Conservation (phyloP, 2,113 vertebrate genomes). For the Leptodactylus fuscus region DNA sequence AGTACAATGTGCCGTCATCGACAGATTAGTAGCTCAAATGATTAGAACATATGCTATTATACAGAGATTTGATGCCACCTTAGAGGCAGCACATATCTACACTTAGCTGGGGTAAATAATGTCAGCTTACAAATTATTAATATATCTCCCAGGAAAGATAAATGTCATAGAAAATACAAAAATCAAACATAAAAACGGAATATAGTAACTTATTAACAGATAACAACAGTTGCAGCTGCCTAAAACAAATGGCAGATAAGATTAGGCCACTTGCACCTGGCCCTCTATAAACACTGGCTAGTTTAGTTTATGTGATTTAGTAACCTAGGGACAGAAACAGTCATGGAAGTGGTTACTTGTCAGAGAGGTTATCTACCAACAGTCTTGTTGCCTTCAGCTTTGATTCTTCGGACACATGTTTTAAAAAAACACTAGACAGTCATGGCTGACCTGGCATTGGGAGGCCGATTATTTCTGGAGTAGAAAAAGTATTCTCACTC, state of each 20-base stretch:
- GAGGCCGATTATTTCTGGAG: too few species aligned
- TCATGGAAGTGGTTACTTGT: background rate
- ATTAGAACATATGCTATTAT: conserved; percentile 16
- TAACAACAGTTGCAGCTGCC: conserved; percentile 78
- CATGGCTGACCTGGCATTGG: background rate
- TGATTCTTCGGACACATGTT: background rate
- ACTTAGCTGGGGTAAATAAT: conserved; percentile 57
- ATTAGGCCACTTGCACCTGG: conserved; percentile 81
- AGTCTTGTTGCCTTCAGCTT: conserved; percentile 4
- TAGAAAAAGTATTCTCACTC: too few species aligned
- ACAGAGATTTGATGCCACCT: background rate
- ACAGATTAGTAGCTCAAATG: background rate
- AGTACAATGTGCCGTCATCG: conserved; percentile 1
- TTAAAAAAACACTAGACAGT: background rate
- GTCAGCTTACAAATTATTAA: conserved; percentile 64
- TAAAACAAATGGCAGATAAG: conserved; percentile 71
- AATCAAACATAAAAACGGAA: conserved; percentile 71
- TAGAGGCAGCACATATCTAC: conserved; percentile 37
- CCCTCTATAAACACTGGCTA: conserved; percentile 74
- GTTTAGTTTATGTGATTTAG: conserved; percentile 66
- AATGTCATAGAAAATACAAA: conserved; percentile 62
- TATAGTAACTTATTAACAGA: conserved; percentile 75
- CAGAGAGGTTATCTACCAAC: conserved; percentile 3
- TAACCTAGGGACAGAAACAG: conserved; percentile 52
- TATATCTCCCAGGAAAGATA: conserved; percentile 63